Conservation (phyloP, 2,113 vertebrate species). For the Caloenas nicobarica region DNA sequence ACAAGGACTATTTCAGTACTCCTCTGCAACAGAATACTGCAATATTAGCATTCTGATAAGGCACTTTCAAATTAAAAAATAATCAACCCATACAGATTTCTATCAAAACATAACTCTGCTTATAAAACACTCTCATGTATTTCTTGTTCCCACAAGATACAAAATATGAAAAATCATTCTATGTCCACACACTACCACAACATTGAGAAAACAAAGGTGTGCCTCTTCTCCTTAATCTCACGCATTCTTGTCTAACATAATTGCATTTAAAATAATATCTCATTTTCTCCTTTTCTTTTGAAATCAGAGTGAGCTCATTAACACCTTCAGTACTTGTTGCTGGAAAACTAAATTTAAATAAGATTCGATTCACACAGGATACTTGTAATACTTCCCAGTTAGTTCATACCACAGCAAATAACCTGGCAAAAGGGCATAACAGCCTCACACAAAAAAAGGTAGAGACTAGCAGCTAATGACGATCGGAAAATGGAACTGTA, state of each 20-base stretch:
- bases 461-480: not conserved
- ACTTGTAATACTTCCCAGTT: not conserved
- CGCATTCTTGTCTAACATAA: slow-evolving; percentile 37
- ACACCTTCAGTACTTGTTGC: not conserved
- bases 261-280: not conserved
- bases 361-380: not conserved
- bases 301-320: not conserved
- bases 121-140: slow-evolving; percentile 31
- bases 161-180: slow-evolving; percentile 43
- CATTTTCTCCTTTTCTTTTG: not conserved
- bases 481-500: not conserved
- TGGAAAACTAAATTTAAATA: not conserved
- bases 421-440: not conserved
- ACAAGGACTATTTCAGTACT: not conserved
- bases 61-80: slow-evolving; percentile 3
- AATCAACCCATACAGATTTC: slow-evolving; percentile 12
- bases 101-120: slow-evolving; percentile 9
- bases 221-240: slow-evolving; percentile 34
- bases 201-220: slow-evolving; percentile 20
- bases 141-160: slow-evolving; percentile 38
- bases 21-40: not conserved
- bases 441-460: not conserved
- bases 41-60: slow-evolving; percentile 2
- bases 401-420: not conserved
- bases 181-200: not conserved